phyloP scores from a whole-genome alignment of 2,888 invertebrate genomes.

The Yponomeuta sedellus region DNA sequence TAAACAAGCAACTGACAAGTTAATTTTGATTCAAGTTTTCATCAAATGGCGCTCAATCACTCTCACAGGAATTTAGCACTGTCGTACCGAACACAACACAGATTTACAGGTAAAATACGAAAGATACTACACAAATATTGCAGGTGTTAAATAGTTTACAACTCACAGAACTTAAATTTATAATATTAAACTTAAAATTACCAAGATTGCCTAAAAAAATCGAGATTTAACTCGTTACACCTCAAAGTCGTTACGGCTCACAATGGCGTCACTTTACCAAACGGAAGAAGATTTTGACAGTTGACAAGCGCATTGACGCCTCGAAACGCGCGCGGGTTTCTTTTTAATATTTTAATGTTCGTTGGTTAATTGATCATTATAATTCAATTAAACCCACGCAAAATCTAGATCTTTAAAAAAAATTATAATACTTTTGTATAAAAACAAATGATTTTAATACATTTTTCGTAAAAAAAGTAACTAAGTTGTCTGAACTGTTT shows the following conservation, averaged over 20 bases:
- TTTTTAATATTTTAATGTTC: not conserved
- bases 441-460: not conserved
- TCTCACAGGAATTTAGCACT: constrained; percentile 83
- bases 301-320: constrained; percentile 30
- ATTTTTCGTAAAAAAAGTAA: not conserved
- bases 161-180: constrained; percentile 56
- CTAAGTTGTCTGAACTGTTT: constrained; percentile 32
- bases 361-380: not conserved
- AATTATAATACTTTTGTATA: not conserved
- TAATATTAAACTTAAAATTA: constrained; percentile 53
- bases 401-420: not conserved
- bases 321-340: not conserved
- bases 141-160: constrained; percentile 52
- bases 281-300: constrained; percentile 50
- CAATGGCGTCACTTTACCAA: constrained; percentile 86
- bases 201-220: constrained; percentile 82
- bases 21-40: constrained; percentile 51
- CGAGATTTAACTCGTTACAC: constrained; percentile 80
- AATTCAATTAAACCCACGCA: not conserved
- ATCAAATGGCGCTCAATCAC: constrained; percentile 80
- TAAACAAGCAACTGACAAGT: constrained; percentile 9
- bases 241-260: constrained; percentile 86
- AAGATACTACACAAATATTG: constrained; percentile 59
- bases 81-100: constrained; percentile 74
- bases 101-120: constrained; percentile 64